Conservation (phyloP, 2,797 vertebrate genomes). For the Dendrocincla fuliginosa region DNA sequence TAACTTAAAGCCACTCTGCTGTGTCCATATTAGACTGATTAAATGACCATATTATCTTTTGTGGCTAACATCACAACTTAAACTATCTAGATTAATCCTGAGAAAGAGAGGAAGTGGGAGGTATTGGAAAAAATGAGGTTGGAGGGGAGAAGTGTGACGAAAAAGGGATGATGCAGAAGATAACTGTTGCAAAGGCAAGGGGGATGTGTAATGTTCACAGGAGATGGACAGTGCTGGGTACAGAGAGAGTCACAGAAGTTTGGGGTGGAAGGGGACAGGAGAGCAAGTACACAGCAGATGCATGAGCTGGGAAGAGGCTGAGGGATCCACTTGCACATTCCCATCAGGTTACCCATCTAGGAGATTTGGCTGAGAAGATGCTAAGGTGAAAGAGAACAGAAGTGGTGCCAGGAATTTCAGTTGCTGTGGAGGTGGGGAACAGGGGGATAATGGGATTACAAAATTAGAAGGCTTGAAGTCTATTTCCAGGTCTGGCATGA, state of each 20-base stretch:
- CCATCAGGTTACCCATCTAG: accelerated
- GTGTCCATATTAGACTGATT: background rate
- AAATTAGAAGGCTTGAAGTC: conserved; percentile 31
- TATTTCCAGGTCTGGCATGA: conserved; percentile 23
- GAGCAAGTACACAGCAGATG: accelerated
- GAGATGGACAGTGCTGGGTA: background rate
- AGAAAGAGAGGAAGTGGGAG: background rate
- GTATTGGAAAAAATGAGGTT: background rate
- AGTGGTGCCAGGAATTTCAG: background rate
- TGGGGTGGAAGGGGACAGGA: background rate
- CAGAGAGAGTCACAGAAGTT: background rate
- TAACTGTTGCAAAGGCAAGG: background rate
- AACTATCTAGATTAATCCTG: background rate
- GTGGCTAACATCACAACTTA: background rate
- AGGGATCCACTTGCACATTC: background rate
- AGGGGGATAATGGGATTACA: background rate
- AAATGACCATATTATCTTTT: background rate
- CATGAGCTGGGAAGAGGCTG: background rate
- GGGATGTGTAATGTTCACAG: background rate
- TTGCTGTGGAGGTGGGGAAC: background rate
- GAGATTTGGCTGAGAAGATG: background rate
- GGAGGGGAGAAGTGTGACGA: background rate
- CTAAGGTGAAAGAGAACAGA: background rate
- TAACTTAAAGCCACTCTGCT: background rate
- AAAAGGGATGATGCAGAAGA: background rate